phyloP scores from a whole-genome alignment of 2,113 vertebrate species.

The Clarias batrachus region DNA sequence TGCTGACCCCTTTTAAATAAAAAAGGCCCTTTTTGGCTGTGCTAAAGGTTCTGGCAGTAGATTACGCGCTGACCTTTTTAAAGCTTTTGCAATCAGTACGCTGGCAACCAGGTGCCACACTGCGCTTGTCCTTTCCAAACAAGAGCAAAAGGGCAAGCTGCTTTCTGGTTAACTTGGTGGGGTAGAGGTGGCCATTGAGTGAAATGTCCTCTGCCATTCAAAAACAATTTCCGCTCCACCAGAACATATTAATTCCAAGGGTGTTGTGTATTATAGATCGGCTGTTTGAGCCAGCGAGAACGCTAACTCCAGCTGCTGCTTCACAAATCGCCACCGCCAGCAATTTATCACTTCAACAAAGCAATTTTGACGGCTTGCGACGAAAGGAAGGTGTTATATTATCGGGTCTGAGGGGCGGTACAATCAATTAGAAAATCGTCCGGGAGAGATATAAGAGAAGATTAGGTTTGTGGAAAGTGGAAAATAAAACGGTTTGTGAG shows the following conservation, averaged over 20 bases:
- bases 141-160: conserved; percentile 54
- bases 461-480: background rate
- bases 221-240: conserved; percentile 37
- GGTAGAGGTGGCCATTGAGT: conserved; percentile 9
- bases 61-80: conserved; percentile 56
- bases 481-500: background rate
- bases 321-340: conserved; percentile 34
- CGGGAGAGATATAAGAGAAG: background rate
- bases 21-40: conserved; percentile 17
- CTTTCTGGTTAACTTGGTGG: conserved; percentile 38
- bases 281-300: background rate
- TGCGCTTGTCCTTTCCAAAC: conserved; percentile 50
- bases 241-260: conserved; percentile 36
- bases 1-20: conserved; percentile 27
- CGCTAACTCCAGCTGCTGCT: conserved; percentile 16
- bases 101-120: conserved; percentile 42
- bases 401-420: background rate
- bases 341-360: conserved; percentile 18
- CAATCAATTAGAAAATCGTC: conserved; percentile 37
- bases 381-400: conserved; percentile 13
- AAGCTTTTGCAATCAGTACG: conserved; percentile 49
- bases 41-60: conserved; percentile 35
- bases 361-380: conserved; percentile 4
- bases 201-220: conserved; percentile 28
- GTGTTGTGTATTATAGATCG: conserved; percentile 14